Conservation (phyloP, 2,113 vertebrate species). For the Esox niger region DNA sequence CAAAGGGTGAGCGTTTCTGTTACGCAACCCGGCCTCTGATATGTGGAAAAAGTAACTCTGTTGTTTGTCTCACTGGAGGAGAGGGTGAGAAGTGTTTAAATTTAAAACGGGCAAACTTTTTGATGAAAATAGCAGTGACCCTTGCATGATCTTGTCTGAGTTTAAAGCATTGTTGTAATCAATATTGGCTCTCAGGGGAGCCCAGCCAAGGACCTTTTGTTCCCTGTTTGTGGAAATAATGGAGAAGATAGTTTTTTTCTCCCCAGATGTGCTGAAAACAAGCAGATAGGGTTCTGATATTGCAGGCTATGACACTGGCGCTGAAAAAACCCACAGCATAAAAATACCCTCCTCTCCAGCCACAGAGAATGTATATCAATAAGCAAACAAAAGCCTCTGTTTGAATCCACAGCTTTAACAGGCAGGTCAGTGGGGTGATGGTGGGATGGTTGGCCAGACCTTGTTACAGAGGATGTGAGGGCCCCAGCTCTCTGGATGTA, state of each 20-base stretch:
- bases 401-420: constrained; percentile 62
- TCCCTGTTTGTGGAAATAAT: constrained; percentile 77
- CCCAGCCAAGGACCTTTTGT: constrained; percentile 74
- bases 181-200: constrained; percentile 72
- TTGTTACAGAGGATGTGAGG: constrained; percentile 61
- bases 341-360: no score
- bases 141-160: constrained; percentile 71
- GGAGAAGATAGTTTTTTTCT: constrained; percentile 75
- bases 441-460: constrained; percentile 60
- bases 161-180: constrained; percentile 79
- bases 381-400: constrained; percentile 62
- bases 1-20: constrained; percentile 70
- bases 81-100: constrained; percentile 64
- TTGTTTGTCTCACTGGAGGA: constrained; percentile 56
- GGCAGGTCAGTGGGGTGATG: constrained; percentile 51
- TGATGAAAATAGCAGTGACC: constrained; percentile 77
- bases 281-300: constrained; percentile 69
- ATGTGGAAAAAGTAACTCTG: constrained; percentile 63
- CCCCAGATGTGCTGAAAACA: constrained; percentile 71
- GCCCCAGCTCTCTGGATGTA: constrained; percentile 57
- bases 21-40: constrained; percentile 72
- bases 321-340: constrained; percentile 65
- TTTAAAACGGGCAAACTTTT: constrained; percentile 79
- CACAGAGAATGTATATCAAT: constrained; percentile 59
- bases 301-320: constrained; percentile 67